A percentile compares a stretch with the other conserved stretches of the same genome.
Conservation (phyloP, 2,113 vertebrate genomes). For the Haemorhous mexicanus region DNA sequence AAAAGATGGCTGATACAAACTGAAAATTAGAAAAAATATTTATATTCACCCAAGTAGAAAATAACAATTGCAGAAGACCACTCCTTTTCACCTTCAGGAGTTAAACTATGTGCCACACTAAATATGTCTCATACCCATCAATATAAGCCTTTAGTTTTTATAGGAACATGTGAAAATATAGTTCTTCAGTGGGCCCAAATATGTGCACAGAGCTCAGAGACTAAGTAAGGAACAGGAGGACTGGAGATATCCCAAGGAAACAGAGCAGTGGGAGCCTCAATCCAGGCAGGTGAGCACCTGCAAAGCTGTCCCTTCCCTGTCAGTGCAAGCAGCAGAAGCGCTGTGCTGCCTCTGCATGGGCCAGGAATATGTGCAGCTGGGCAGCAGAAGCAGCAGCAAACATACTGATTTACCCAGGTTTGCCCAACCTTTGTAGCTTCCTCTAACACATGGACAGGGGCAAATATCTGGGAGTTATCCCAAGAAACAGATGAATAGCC, state of each 20-base stretch:
- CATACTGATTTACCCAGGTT: background rate
- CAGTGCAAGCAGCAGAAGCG: background rate
- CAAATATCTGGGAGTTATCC: background rate
- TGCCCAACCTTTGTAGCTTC: background rate
- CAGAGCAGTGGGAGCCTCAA: background rate
- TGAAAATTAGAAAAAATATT: background rate
- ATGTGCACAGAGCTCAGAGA: background rate
- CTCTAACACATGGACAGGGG: background rate
- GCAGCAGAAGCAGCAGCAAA: background rate
- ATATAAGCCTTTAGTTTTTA: background rate
- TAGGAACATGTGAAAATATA: background rate
- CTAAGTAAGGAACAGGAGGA: background rate
- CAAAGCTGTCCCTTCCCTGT: background rate
- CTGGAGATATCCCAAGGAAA: background rate
- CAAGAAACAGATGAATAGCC: background rate
- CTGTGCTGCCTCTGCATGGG: background rate
- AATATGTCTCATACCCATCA: background rate
- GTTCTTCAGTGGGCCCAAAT: background rate
- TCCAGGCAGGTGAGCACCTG: background rate
- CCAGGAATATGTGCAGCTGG: background rate
- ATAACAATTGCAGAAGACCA: background rate
- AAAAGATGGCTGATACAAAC: background rate
- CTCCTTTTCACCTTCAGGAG: background rate
- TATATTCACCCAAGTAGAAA: background rate
- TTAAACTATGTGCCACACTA: background rate